These are phyloP conservation scores for Poeciliopsis infans DNA, from an alignment of 2,797 vertebrate genomes.

Conservation along the genomic window DNA sequence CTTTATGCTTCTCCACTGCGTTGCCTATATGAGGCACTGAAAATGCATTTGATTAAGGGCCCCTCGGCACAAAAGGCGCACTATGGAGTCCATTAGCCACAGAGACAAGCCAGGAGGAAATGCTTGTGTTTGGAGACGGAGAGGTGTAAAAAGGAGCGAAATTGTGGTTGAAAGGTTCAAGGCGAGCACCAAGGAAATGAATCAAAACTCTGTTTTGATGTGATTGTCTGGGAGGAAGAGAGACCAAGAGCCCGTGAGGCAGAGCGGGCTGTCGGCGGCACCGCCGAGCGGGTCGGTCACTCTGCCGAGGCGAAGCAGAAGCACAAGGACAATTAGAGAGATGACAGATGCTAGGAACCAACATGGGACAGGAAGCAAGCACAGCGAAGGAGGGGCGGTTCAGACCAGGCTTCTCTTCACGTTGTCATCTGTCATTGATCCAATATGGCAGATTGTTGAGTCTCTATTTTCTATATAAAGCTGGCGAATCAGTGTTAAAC, in stretches of 20 bases:
- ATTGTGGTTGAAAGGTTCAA: slow-evolving; percentile 73
- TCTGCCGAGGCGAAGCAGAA: slow-evolving; percentile 20
- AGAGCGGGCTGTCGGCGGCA: slow-evolving; percentile 45
- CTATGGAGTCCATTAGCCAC: slow-evolving; percentile 64
- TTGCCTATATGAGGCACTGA: slow-evolving; percentile 45
- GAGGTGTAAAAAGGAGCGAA: slow-evolving; percentile 52
- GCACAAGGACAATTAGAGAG: slow-evolving; percentile 45
- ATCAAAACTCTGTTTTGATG: slow-evolving; percentile 60
- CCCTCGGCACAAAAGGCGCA: slow-evolving; percentile 55
- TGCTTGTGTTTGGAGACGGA: slow-evolving; percentile 52
- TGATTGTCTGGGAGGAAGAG: slow-evolving; percentile 54
- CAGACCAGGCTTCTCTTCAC: background rate
- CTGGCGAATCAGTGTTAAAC: background rate
- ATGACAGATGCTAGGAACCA: slow-evolving; percentile 54
- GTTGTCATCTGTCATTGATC: slow-evolving; percentile 12
- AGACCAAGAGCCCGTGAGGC: slow-evolving; percentile 51
- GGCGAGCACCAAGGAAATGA: slow-evolving; percentile 71
- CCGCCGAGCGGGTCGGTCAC: slow-evolving; percentile 8
- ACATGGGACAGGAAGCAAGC: slow-evolving; percentile 37
- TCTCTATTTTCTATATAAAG: background rate
- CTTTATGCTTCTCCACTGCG: slow-evolving; percentile 39
- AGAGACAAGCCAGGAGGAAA: slow-evolving; percentile 43
- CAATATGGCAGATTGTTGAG: background rate
- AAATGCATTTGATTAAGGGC: slow-evolving; percentile 57
- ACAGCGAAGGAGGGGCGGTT: slow-evolving; percentile 16